Conservation (phyloP, 2,113 vertebrate genomes). For the Coregonus clupeaformis region DNA sequence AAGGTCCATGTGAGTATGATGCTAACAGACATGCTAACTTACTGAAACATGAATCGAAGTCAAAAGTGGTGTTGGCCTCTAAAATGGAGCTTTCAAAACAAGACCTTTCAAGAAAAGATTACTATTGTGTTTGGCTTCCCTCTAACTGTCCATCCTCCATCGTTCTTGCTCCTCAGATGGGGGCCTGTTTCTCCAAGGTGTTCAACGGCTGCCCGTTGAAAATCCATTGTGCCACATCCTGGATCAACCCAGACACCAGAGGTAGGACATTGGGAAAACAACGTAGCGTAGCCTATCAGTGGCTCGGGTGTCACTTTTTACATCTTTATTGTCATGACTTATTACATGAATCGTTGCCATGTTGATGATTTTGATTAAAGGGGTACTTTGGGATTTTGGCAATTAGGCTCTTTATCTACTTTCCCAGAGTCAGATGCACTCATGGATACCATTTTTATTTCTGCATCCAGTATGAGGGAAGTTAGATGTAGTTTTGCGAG, state of each 20-base stretch:
- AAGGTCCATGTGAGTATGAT: slow-evolving; percentile 95
- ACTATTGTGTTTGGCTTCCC: not conserved
- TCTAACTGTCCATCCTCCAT: not conserved
- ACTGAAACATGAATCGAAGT: not conserved
- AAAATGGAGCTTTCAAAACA: not conserved
- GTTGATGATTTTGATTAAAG: no score
- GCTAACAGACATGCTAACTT: not conserved
- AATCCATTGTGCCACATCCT: slow-evolving; percentile 97
- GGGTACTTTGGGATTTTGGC: no score
- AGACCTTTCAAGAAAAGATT: not conserved
- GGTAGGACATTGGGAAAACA: slow-evolving; percentile 67
- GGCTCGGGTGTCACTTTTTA: no score
- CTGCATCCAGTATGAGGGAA: no score
- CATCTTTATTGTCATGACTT: no score
- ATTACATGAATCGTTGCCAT: no score
- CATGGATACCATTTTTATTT: no score
- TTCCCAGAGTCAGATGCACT: no score
- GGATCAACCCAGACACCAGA: slow-evolving; percentile 98
- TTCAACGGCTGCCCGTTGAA: slow-evolving; percentile 98
- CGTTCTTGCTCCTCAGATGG: slow-evolving; percentile 82
- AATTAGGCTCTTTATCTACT: no score
- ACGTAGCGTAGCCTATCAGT: not conserved
- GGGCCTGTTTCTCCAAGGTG: slow-evolving; percentile 98
- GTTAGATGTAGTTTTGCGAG: no score
- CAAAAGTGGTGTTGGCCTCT: not conserved